A percentile compares a stretch with the other conserved stretches of the same genome.
Evolutionary conservation across 2,888 invertebrate genomes (phyloP).

Genomic region (Priocnemis perturbator): DNA sequence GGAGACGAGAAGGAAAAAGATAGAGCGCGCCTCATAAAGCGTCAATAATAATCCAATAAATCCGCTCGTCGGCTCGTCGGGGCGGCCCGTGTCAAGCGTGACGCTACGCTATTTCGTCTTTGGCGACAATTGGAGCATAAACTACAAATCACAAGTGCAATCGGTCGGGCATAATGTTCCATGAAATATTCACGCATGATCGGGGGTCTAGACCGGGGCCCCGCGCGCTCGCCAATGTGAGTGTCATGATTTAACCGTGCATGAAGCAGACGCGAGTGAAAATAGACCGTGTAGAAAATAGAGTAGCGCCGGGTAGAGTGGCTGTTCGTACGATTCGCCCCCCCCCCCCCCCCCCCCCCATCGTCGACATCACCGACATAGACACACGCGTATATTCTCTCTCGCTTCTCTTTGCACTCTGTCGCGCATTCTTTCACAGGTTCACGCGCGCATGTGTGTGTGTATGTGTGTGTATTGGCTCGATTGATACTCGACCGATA

Average conservation of each 20-base stretch:
- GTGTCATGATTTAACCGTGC: background rate
- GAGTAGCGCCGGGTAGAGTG: too few relatives aligned
- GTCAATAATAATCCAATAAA: constrained; percentile 20
- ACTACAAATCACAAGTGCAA: constrained; percentile 21
- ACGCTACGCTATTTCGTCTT: constrained; percentile 16
- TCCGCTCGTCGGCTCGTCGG: constrained; percentile 1
- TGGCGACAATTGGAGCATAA: constrained; percentile 20
- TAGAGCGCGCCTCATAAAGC: background rate
- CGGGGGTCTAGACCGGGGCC: background rate
- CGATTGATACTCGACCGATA: too few relatives aligned
- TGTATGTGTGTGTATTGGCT: too few relatives aligned
- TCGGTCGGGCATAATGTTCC: constrained; percentile 11
- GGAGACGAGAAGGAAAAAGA: too few relatives aligned
- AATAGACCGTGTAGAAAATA: constrained; percentile 1
- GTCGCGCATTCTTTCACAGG: too few relatives aligned
- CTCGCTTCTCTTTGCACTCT: too few relatives aligned
- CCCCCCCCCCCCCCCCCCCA: too few relatives aligned
- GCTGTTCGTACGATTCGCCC: too few relatives aligned
- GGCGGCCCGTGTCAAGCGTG: constrained; percentile 3
- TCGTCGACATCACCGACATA: too few relatives aligned
- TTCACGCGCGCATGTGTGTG: too few relatives aligned
- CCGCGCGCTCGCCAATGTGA: background rate
- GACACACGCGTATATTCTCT: too few relatives aligned
- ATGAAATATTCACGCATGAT: constrained; percentile 18
- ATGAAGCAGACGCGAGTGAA: constrained; percentile 1